These are phyloP conservation scores for Acipenser oxyrinchus DNA, from an alignment of 2,797 vertebrate genomes.

Conservation along the genomic window DNA sequence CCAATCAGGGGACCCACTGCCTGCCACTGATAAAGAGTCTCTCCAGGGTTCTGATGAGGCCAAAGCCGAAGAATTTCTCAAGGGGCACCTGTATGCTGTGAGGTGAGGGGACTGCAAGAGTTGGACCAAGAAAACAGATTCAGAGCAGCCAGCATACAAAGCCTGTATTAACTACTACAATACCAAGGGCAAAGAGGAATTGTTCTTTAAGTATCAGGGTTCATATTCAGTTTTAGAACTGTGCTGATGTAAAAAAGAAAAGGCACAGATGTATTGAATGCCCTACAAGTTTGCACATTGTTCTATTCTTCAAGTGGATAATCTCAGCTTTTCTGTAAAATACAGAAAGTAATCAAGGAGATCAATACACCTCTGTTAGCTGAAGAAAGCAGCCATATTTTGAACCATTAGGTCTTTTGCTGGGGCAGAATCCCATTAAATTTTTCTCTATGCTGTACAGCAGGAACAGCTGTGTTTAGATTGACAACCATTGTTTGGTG, in stretches of 20 bases:
- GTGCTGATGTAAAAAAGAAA: background rate
- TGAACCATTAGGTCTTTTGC: constrained; percentile 7
- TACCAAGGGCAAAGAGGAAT: too few species aligned
- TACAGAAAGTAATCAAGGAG: constrained; percentile 11
- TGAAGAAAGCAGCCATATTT: constrained; percentile 4
- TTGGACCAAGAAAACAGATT: constrained; percentile 34
- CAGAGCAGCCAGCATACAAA: background rate
- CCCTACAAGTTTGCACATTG: constrained; percentile 10
- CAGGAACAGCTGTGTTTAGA: too few species aligned
- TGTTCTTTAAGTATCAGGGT: too few species aligned
- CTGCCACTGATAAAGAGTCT: constrained; percentile 54
- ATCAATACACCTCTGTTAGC: constrained; percentile 13
- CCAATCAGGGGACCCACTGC: constrained; percentile 47
- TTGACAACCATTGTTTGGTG: too few species aligned
- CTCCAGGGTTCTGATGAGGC: constrained; percentile 62
- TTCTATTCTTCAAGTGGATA: background rate
- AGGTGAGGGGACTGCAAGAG: constrained; percentile 37
- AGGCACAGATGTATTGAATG: constrained; percentile 6
- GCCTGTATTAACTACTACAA: background rate
- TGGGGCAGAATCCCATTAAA: background rate
- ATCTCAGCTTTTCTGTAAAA: constrained; percentile 7
- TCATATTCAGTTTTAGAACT: too few species aligned
- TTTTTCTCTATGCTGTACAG: background rate
- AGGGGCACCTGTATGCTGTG: constrained; percentile 42
- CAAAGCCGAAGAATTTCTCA: constrained; percentile 51